Base-by-base conservation (phyloP, 2,888 invertebrate species). In the Diarsia brunnea region DNA sequence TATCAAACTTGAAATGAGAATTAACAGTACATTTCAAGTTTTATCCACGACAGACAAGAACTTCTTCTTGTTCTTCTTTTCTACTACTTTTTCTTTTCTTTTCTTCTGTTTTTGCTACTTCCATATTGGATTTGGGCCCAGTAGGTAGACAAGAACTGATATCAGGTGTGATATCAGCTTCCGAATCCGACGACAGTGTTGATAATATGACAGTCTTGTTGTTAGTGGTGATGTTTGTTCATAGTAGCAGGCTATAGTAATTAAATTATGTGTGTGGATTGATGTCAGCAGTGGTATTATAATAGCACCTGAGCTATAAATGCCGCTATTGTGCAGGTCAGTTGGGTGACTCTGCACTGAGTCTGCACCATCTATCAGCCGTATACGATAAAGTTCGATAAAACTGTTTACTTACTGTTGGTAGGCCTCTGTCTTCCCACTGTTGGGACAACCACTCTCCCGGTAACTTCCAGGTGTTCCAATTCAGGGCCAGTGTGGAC, bases 1-100 rank as follows among this genome's bases (percentile, higher is more conserved):
- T 58, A 73, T 66, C 61, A 51, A 31, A 67, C 51, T 51, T 45
- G 12, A 45, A 21, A 27, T 43, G 31, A n/a, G n/a, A n/a, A n/a
- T n/a, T 2, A 38, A 38, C 38, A 38, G 38, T 38, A 38, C 38
- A 38, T 38, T 38, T 38, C 38, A 38, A 38, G 38, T 38, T 38
- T 38, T 38, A 38, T 38, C 8, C 8, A 14, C 31, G 24, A 38
- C 14, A 16, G 19, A n/a, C 43, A 14, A 45, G 27, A 47, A 8
- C 38, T n/a, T n/a, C n/a, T n/a, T n/a, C n/a, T n/a, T n/a, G n/a
- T n/a, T n/a, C n/a, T n/a, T n/a, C n/a, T n/a, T n/a, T n/a, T n/a
- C n/a, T n/a, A n/a, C n/a, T n/a, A n/a, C n/a, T n/a, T n/a, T n/a
- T n/a, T n/a, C n/a, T n/a, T n/a, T n/a, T n/a, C n/a, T n/a, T n/a